A percentile compares a stretch with the other conserved stretches of the same genome.
Conservation (phyloP, 2,888 invertebrate species). For the Miltochrista miniata region DNA sequence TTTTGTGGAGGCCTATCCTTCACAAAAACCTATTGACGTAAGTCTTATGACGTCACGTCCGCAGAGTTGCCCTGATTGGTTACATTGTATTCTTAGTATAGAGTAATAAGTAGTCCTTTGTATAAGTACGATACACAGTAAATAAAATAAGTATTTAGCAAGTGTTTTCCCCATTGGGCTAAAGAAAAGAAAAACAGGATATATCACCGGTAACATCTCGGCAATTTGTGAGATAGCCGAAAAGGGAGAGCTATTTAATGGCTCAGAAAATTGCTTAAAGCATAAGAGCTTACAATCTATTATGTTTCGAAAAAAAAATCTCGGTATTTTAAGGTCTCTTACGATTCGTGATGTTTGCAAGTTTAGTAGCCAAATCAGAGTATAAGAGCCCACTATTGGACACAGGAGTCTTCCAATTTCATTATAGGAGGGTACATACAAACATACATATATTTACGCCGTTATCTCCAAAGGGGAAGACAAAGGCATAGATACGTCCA, state of each 20-base stretch:
- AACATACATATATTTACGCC: too few relatives aligned
- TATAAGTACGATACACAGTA: not conserved
- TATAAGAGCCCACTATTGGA: too few relatives aligned
- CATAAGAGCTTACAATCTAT: conserved; percentile 18
- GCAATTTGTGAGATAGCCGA: conserved; percentile 28
- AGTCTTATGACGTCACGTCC: too few relatives aligned
- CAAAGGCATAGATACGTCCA: too few relatives aligned
- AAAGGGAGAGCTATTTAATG: conserved; percentile 31
- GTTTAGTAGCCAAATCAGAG: too few relatives aligned
- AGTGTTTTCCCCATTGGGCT: not conserved
- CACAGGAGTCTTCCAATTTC: too few relatives aligned
- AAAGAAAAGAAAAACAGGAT: conserved; percentile 20
- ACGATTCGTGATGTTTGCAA: too few relatives aligned
- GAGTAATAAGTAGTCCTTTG: not conserved
- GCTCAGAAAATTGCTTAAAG: conserved; percentile 28
- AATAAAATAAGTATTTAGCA: not conserved
- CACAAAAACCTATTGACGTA: too few relatives aligned
- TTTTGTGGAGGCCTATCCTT: too few relatives aligned
- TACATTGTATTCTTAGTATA: not conserved
- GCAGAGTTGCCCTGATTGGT: too few relatives aligned
- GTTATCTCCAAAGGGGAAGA: too few relatives aligned
- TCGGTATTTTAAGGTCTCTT: not conserved
- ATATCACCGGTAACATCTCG: conserved; percentile 29
- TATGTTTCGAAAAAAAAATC: conserved; percentile 9
- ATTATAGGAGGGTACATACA: too few relatives aligned